These are phyloP conservation scores for Halisarca cf. caerulea DNA, from an alignment of 37 sponge, comb jelly and placozoan species.

Conservation along the genomic window DNA sequence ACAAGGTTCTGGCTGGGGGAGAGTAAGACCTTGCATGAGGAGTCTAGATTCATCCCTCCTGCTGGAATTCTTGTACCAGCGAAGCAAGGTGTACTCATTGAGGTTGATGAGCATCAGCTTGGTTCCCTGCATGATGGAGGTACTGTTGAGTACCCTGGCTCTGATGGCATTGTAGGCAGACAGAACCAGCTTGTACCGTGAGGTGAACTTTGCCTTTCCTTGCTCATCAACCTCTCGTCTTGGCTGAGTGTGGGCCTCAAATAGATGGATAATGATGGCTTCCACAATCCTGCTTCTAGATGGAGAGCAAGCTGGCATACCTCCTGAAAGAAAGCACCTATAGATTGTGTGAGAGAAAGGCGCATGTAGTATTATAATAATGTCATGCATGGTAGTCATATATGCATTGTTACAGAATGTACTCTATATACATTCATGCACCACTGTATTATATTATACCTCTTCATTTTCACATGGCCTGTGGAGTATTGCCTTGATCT, in stretches of 20 bases:
- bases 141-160: neutral
- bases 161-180: neutral
- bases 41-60: neutral
- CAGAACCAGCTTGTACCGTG: neutral
- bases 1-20: neutral
- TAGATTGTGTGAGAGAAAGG: neutral
- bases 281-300: neutral
- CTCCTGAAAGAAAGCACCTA: neutral
- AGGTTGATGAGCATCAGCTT: neutral
- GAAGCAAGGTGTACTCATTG: neutral
- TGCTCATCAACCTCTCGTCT: neutral
- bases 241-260: neutral
- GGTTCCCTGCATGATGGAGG: neutral
- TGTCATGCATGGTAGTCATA: no score
- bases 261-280: neutral
- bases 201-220: neutral
- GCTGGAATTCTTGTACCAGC: neutral
- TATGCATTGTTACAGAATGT: no score
- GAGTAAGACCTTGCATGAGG: neutral
- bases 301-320: neutral
- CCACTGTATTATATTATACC: neutral
- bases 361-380: no score
- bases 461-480: neutral
- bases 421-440: no score
- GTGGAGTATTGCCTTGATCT: neutral